A percentile compares a stretch with the other conserved stretches of the same genome.
phyloP scores from a whole-genome alignment of 1,140 invertebrate species.

The Drosophila repleta region DNA sequence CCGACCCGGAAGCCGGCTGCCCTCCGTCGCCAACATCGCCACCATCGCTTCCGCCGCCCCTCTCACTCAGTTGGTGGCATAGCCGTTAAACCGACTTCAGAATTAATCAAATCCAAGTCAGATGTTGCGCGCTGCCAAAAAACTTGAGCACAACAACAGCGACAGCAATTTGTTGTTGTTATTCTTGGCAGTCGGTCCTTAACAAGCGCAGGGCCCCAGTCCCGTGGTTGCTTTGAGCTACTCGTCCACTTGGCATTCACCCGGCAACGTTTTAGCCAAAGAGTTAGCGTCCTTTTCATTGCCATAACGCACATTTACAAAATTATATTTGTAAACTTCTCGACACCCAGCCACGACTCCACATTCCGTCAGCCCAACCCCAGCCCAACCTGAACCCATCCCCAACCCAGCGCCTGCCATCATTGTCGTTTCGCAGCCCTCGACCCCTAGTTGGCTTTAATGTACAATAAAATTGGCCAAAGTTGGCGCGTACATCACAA shows the following conservation, averaged over 20 bases:
- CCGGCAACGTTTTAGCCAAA: constrained; percentile 48
- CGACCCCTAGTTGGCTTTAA: constrained; percentile 52
- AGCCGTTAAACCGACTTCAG: constrained; percentile 80
- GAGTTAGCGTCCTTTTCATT: constrained; percentile 70
- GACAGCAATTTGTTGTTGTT: constrained; percentile 57
- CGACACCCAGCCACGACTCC: constrained; percentile 33
- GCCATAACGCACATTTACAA: constrained; percentile 78
- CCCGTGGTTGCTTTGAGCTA: constrained; percentile 16
- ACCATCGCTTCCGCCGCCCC: background rate
- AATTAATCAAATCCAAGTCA: constrained; percentile 80
- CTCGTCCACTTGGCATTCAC: constrained; percentile 25
- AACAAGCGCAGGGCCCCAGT: constrained; percentile 8
- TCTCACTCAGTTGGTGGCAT: constrained; percentile 25
- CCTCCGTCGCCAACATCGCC: background rate
- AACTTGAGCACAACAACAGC: constrained; percentile 71
- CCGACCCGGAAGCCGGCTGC: background rate
- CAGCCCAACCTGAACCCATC: too few species aligned
- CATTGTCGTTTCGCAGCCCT: background rate
- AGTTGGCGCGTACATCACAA: constrained; percentile 78
- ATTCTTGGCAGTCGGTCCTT: constrained; percentile 59
- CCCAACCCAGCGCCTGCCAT: constrained; percentile 4
- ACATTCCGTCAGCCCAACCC: constrained; percentile 17
- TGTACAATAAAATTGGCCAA: constrained; percentile 77
- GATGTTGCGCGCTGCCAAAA: constrained; percentile 79
- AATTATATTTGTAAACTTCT: constrained; percentile 81